Evolutionary conservation across 2,113 vertebrate species (phyloP).

Genomic region (Heterochromis multidens): DNA sequence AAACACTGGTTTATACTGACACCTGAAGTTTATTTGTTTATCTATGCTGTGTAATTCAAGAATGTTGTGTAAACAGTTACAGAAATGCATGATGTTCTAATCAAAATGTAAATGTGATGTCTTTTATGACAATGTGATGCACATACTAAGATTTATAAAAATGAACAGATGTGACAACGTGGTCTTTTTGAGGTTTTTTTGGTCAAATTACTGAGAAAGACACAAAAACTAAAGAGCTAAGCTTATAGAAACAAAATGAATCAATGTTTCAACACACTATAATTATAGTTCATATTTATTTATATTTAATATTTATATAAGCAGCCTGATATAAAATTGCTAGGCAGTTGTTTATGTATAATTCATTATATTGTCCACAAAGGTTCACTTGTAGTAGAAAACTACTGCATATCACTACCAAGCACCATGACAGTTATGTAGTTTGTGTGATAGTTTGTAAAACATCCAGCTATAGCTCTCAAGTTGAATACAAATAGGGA

Average conservation of each 20-base stretch:
- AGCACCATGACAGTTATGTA: neutral
- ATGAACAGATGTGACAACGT: constrained; percentile 1
- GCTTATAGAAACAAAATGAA: neutral
- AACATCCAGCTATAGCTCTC: neutral
- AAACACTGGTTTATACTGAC: neutral
- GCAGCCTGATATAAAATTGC: neutral
- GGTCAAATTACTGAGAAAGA: constrained; percentile 66
- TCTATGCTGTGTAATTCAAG: neutral
- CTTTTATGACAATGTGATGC: too few relatives aligned
- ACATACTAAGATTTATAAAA: neutral
- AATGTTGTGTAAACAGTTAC: neutral
- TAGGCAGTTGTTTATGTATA: neutral
- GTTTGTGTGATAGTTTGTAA: neutral
- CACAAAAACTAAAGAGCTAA: constrained; percentile 61
- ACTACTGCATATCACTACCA: neutral
- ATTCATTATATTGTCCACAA: neutral
- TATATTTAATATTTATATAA: neutral
- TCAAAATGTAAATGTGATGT: too few relatives aligned
- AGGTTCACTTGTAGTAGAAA: neutral
- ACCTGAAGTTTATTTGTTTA: neutral
- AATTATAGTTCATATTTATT: neutral
- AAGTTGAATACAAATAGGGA: neutral
- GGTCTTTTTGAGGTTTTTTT: constrained; percentile 6
- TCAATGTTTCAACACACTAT: neutral
- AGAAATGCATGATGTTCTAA: neutral